phyloP scores from a whole-genome alignment of 2,888 invertebrate genomes.

The Pemphredon lugubris region DNA sequence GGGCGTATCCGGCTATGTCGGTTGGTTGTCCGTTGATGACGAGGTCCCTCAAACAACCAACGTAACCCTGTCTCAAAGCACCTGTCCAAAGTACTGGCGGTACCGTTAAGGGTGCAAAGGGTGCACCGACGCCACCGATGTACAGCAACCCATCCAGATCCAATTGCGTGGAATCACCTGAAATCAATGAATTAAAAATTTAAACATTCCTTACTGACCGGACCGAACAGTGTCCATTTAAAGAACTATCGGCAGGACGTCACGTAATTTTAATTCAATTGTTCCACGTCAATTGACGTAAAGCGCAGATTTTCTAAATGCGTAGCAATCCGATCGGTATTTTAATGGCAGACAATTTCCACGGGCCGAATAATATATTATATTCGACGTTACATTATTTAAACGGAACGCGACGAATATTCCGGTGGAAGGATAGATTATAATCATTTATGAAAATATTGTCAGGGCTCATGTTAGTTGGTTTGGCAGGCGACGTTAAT shows the following conservation, averaged over 20 bases:
- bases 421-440: too few relatives aligned
- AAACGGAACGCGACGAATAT: not conserved
- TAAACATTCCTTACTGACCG: too few relatives aligned
- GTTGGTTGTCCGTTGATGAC: constrained; percentile 93
- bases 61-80: constrained; percentile 93
- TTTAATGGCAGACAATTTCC: too few relatives aligned
- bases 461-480: not conserved
- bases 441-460: not conserved
- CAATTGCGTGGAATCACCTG: constrained; percentile 92
- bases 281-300: too few relatives aligned
- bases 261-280: too few relatives aligned
- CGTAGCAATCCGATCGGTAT: too few relatives aligned
- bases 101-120: constrained; percentile 88
- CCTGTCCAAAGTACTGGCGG: constrained; percentile 96
- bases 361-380: not conserved
- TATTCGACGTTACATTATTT: not conserved
- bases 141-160: constrained; percentile 94
- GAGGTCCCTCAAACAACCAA: constrained; percentile 95
- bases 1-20: constrained; percentile 93
- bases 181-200: not conserved
- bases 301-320: too few relatives aligned
- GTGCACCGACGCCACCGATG: constrained; percentile 93
- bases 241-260: too few relatives aligned
- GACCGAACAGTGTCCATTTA: too few relatives aligned
- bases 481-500: not conserved